Conservation (phyloP, 2,113 vertebrate genomes). For the Cricetomys ansorgei region DNA sequence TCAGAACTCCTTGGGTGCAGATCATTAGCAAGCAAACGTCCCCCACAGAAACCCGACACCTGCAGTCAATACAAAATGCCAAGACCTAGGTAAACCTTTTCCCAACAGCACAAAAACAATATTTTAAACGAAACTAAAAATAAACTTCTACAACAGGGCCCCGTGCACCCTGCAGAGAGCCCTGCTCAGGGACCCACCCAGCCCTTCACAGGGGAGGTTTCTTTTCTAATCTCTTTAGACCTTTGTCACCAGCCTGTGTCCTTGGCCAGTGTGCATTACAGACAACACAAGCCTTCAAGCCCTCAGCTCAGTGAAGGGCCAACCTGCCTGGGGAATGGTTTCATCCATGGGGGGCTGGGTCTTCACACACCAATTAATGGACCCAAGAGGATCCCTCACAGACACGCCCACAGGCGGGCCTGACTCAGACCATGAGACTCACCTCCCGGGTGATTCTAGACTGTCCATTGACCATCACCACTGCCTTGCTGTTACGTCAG, state of each 20-base stretch:
- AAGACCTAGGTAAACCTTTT: no score
- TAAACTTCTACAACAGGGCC: no score
- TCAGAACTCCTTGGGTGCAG: no score
- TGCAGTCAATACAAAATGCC: no score
- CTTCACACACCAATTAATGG: not conserved
- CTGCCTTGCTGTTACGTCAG: not conserved
- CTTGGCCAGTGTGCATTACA: not conserved
- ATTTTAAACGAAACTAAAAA: no score
- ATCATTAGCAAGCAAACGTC: no score
- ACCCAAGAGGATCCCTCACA: not conserved
- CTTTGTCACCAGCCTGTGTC: not conserved
- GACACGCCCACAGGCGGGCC: not conserved
- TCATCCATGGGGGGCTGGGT: not conserved
- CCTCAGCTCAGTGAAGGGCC: not conserved
- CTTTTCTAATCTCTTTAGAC: not conserved
- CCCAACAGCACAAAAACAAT: no score
- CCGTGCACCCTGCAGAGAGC: no score
- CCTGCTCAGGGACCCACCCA: not conserved
- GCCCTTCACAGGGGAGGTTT: not conserved
- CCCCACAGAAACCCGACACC: no score
- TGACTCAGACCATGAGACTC: not conserved
- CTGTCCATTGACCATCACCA: not conserved
- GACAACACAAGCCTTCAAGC: rapidly evolving
- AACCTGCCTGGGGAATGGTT: not conserved
- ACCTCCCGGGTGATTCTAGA: not conserved